Evolutionary conservation across 2,113 vertebrate species (phyloP).

Genomic region (Prunella fulvescens): DNA sequence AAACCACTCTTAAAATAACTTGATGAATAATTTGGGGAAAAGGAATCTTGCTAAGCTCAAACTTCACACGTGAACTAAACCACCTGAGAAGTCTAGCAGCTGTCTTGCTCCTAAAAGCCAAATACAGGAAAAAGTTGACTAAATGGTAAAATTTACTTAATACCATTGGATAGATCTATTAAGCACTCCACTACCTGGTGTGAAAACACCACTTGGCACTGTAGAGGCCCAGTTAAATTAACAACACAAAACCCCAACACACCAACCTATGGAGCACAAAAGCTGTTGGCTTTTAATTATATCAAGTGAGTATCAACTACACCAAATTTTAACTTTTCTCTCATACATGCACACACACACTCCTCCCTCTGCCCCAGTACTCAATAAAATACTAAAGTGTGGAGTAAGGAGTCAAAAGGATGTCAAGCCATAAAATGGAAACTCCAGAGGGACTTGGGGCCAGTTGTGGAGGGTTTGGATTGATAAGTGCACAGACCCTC

Average conservation of each 20-base stretch:
- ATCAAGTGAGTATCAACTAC: neutral
- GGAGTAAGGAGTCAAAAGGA: neutral
- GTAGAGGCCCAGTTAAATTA: neutral
- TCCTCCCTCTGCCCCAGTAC: neutral
- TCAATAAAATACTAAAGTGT: neutral
- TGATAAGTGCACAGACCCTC: neutral
- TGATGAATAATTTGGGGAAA: neutral
- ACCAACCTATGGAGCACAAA: neutral
- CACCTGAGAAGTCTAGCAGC: neutral
- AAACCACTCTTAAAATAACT: neutral
- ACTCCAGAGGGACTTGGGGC: neutral
- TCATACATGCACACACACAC: fast-evolving
- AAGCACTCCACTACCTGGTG: constrained; percentile 27
- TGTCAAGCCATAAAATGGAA: neutral
- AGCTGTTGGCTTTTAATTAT: neutral
- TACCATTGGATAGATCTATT: constrained; percentile 38
- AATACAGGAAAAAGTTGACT: constrained; percentile 24
- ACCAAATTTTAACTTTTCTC: neutral
- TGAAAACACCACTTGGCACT: constrained; percentile 11
- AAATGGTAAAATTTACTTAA: constrained; percentile 18
- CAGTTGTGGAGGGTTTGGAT: neutral
- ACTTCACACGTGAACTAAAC: neutral
- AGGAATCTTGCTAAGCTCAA: neutral
- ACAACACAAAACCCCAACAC: neutral
- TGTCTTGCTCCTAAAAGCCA: neutral